These are phyloP conservation scores for Halesus radiatus DNA, from an alignment of 1,140 invertebrate genomes.

Conservation along the genomic window DNA sequence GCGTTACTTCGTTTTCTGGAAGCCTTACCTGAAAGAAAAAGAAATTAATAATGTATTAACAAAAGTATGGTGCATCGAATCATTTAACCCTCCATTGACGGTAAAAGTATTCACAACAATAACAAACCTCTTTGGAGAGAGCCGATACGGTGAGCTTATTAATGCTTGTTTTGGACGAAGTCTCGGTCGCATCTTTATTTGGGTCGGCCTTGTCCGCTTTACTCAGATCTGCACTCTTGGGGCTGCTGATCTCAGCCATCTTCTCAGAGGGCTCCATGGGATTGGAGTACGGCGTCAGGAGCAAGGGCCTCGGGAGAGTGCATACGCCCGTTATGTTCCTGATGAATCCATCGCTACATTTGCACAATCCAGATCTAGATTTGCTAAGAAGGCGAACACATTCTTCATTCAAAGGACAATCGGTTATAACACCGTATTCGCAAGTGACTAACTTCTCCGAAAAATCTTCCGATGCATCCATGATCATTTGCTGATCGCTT, in stretches of 20 bases:
- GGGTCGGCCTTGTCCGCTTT: slow-evolving; percentile 54
- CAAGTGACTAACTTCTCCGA: slow-evolving; percentile 65
- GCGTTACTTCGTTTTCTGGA: slow-evolving; percentile 82
- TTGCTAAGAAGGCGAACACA: slow-evolving; percentile 73
- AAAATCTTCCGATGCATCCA: slow-evolving; percentile 67
- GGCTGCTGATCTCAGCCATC: slow-evolving; percentile 39
- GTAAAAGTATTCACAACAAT: slow-evolving; percentile 13
- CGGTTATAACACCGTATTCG: slow-evolving; percentile 66
- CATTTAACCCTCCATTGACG: too few species aligned
- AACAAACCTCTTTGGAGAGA: slow-evolving; percentile 78
- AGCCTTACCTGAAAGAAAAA: slow-evolving; percentile 69
- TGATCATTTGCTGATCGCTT: slow-evolving; percentile 64
- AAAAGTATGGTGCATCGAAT: slow-evolving; percentile 18
- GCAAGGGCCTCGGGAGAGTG: slow-evolving; percentile 39
- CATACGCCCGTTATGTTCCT: slow-evolving; percentile 70
- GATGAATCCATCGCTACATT: slow-evolving; percentile 74
- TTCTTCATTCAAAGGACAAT: slow-evolving; percentile 76
- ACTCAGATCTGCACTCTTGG: slow-evolving; percentile 31
- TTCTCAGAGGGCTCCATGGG: slow-evolving; percentile 55
- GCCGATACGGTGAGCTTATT: slow-evolving; percentile 84
- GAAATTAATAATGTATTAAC: neutral
- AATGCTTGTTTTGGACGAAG: slow-evolving; percentile 66
- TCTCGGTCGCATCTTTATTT: slow-evolving; percentile 63
- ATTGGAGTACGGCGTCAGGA: slow-evolving; percentile 61
- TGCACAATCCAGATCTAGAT: slow-evolving; percentile 76